Conservation (phyloP, 37 sponge, comb jelly and placozoan species). For the Theonella swinhoei region DNA sequence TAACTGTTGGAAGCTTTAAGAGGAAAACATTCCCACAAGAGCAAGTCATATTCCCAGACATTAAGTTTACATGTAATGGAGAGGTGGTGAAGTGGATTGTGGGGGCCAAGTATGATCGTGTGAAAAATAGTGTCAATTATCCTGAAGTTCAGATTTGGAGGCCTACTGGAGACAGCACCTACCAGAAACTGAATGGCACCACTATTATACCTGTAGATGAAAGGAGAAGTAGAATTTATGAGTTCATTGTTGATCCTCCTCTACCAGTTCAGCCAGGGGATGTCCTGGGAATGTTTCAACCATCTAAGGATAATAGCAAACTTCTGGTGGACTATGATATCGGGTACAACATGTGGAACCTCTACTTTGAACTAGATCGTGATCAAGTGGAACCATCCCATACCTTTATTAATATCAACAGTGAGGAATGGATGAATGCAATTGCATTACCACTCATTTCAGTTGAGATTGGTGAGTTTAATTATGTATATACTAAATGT, state of each 20-base stretch:
- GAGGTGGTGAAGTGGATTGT: neutral
- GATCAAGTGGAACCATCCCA: neutral
- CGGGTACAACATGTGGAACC: neutral
- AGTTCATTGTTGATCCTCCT: neutral
- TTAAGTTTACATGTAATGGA: neutral
- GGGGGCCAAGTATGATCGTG: neutral
- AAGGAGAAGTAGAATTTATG: neutral
- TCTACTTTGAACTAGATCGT: neutral
- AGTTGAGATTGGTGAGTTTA: neutral
- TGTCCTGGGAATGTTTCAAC: constrained; percentile 6
- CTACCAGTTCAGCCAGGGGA: neutral
- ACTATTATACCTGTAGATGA: neutral
- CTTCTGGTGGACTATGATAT: neutral
- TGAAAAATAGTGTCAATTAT: neutral
- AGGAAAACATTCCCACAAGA: neutral
- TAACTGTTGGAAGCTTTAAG: neutral
- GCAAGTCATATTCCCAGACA: neutral
- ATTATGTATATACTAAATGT: neutral
- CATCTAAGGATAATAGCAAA: neutral
- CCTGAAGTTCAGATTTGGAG: constrained; percentile 1
- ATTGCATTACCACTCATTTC: neutral
- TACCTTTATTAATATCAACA: neutral
- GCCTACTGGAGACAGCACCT: neutral
- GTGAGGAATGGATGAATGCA: neutral
- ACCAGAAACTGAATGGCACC: neutral